A percentile compares a stretch with the other conserved stretches of the same genome.
Conservation (phyloP, 2,113 vertebrate genomes). For the Alouatta palliata region DNA sequence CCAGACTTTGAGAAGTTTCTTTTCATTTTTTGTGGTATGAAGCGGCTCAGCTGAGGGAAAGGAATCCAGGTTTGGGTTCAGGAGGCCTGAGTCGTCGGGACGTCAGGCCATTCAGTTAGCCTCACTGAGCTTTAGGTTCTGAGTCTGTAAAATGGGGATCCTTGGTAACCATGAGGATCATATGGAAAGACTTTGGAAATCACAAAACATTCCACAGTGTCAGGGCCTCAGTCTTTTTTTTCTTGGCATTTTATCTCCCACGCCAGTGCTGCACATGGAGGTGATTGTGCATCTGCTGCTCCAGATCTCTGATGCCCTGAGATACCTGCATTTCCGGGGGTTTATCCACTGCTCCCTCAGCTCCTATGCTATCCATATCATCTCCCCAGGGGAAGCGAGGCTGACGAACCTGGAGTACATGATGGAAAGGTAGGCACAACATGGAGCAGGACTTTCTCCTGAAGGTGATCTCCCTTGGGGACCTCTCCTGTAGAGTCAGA, state of each 20-base stretch:
- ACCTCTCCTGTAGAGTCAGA: not conserved
- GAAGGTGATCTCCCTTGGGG: not conserved
- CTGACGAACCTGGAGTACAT: conserved; percentile 87
- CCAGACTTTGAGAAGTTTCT: not conserved
- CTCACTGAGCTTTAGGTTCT: not conserved
- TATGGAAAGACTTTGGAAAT: not conserved
- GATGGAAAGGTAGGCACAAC: conserved; percentile 83
- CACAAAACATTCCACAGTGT: not conserved
- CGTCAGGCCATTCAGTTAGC: not conserved
- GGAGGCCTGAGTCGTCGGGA: not conserved
- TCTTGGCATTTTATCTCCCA: not conserved
- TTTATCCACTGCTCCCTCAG: conserved; percentile 85
- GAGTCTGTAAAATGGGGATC: not conserved
- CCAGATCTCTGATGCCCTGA: conserved; percentile 80
- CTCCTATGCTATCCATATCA: conserved; percentile 83
- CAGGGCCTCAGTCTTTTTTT: not conserved
- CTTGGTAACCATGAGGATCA: not conserved
- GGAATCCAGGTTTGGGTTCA: not conserved
- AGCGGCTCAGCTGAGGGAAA: not conserved
- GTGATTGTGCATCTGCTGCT: conserved; percentile 83
- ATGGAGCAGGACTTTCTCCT: accelerated
- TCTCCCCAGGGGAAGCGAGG: conserved; percentile 83
- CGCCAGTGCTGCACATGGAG: conserved; percentile 82
- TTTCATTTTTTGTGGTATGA: not conserved
- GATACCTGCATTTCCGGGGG: conserved; percentile 82